These are phyloP conservation scores for Littorina saxatilis DNA, from an alignment of 1,140 invertebrate genomes.

Conservation along the genomic window DNA sequence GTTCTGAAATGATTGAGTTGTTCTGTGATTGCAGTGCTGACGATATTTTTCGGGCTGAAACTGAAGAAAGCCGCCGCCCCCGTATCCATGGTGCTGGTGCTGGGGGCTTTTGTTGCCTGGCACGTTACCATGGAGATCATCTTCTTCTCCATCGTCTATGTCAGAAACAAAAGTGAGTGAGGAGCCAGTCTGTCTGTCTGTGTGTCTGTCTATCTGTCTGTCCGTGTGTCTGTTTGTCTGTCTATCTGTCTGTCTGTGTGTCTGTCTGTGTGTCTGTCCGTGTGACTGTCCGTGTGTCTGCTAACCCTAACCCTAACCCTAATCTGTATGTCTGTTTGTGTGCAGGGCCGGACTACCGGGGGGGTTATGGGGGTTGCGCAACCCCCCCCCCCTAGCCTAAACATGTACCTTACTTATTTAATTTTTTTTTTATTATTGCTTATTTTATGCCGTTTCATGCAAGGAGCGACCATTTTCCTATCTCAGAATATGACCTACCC, in stretches of 20 bases:
- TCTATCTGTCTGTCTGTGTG: background rate
- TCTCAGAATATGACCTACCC: too few relatives aligned
- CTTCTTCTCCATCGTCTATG: conserved; percentile 73
- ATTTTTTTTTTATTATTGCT: too few relatives aligned
- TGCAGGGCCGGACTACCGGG: too few relatives aligned
- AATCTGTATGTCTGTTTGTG: too few relatives aligned
- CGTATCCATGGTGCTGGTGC: conserved; percentile 87
- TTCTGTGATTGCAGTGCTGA: conserved; percentile 82
- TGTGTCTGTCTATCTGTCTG: background rate
- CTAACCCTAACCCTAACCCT: too few relatives aligned
- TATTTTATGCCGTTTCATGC: too few relatives aligned
- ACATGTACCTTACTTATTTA: too few relatives aligned
- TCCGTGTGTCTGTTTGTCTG: background rate
- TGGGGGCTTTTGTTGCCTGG: conserved; percentile 90
- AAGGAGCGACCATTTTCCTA: too few relatives aligned
- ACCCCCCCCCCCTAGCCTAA: too few relatives aligned
- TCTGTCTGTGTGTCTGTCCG: conserved; percentile 5
- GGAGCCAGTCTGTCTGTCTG: background rate
- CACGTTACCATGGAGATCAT: conserved; percentile 91
- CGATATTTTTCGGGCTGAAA: conserved; percentile 92
- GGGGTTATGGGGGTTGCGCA: too few relatives aligned
- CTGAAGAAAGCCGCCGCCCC: conserved; percentile 88
- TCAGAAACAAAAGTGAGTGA: background rate
- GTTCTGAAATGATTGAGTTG: too few relatives aligned
- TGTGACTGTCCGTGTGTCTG: background rate